These are phyloP conservation scores for Operophtera brumata DNA, from an alignment of 2,888 invertebrate species.

Conservation along the genomic window DNA sequence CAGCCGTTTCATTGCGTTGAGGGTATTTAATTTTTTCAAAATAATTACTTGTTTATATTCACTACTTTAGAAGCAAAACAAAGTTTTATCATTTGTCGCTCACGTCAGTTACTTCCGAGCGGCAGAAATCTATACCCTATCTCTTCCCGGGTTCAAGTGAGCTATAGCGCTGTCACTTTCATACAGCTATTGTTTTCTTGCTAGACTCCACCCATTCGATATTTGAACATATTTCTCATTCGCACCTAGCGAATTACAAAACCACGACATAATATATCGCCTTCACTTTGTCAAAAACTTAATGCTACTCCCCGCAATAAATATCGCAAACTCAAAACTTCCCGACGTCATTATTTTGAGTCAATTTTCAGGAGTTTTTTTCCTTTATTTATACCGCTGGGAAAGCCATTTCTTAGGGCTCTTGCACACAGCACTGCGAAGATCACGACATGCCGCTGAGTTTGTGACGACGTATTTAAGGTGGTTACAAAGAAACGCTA, in stretches of 20 bases:
- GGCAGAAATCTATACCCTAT: no score
- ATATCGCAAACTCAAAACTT: conserved; percentile 14
- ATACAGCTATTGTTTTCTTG: no score
- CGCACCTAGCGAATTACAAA: not conserved
- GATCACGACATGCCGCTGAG: not conserved
- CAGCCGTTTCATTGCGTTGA: no score
- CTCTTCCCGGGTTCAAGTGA: no score
- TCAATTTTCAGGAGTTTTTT: conserved; percentile 26
- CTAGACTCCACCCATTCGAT: no score
- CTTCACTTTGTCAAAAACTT: conserved; percentile 7
- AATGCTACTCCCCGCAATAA: not conserved
- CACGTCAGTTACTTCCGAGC: no score
- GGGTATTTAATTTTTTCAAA: no score
- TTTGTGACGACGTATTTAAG: not conserved
- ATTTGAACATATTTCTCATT: not conserved
- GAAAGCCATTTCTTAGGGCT: conserved; percentile 21
- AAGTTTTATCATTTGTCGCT: no score
- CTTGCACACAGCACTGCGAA: conserved; percentile 2
- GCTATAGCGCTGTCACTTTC: no score
- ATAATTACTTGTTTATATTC: no score
- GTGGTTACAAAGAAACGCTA: not conserved
- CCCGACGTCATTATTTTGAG: conserved; percentile 26
- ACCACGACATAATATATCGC: conserved; percentile 4
- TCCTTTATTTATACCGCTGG: conserved; percentile 28
- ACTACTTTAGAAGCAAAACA: no score